These are phyloP conservation scores for Cebuella pygmaea DNA, from an alignment of 2,797 vertebrate species.

Conservation along the genomic window DNA sequence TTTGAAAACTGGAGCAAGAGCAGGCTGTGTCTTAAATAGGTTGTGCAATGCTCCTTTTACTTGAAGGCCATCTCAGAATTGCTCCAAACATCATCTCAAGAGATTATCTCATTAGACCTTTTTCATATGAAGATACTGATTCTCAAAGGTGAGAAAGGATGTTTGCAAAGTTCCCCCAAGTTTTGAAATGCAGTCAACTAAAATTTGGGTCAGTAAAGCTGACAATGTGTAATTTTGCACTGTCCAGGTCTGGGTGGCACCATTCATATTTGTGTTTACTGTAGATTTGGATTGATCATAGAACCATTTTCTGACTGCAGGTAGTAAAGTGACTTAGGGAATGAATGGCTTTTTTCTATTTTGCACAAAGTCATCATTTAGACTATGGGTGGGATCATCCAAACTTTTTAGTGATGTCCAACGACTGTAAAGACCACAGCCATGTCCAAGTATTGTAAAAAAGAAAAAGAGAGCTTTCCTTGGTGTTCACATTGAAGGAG, in stretches of 20 bases:
- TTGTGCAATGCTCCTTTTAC: neutral
- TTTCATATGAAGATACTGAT: neutral
- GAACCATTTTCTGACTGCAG: neutral
- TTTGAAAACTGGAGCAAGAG: neutral
- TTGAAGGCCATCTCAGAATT: neutral
- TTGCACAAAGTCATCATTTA: neutral
- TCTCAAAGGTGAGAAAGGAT: neutral
- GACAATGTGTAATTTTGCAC: accelerated
- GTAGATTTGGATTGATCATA: too few relatives aligned
- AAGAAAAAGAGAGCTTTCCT: neutral
- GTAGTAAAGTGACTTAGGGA: neutral
- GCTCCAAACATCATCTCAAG: neutral
- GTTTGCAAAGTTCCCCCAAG: neutral
- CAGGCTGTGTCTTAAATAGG: neutral
- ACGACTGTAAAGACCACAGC: neutral
- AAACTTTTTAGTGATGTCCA: neutral
- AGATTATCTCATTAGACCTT: neutral
- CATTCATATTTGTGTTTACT: too few relatives aligned
- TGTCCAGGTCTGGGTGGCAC: too few relatives aligned
- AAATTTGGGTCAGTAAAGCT: neutral
- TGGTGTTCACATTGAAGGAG: neutral
- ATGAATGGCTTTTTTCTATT: neutral
- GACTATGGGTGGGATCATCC: neutral
- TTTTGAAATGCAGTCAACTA: neutral
- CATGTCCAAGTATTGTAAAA: neutral